These are phyloP conservation scores for Amphipoea lucens DNA, from an alignment of 2,888 invertebrate species.

Conservation along the genomic window DNA sequence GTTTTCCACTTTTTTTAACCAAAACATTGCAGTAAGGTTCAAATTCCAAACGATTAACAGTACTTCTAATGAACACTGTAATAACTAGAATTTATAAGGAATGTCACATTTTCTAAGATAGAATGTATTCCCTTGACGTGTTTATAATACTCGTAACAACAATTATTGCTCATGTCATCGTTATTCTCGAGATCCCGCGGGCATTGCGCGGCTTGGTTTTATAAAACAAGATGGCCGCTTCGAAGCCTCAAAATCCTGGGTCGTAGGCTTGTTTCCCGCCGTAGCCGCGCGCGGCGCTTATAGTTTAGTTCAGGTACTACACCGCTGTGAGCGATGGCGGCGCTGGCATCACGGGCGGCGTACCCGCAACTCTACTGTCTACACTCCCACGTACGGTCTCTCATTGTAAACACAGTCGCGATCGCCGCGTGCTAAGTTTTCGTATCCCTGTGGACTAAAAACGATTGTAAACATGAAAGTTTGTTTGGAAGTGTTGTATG, in stretches of 20 bases:
- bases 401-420: conserved; percentile 85
- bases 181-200: conserved; percentile 71
- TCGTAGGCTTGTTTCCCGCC: conserved; percentile 72
- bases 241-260: conserved; percentile 68
- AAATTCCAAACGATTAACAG: conserved; percentile 12
- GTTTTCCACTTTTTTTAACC: conserved; percentile 6
- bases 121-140: conserved; percentile 64
- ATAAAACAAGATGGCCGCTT: conserved; percentile 86
- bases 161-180: conserved; percentile 70
- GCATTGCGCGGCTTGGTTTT: conserved; percentile 53
- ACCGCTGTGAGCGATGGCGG: conserved; percentile 74
- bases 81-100: conserved; percentile 55
- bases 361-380: conserved; percentile 66
- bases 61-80: conserved; percentile 26
- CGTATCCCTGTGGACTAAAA: conserved; percentile 77
- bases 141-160: conserved; percentile 76
- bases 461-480: conserved; percentile 80
- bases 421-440: conserved; percentile 76
- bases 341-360: conserved; percentile 80
- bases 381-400: conserved; percentile 88
- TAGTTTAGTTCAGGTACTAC: conserved; percentile 82
- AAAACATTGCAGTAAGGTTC: conserved; percentile 20
- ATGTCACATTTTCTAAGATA: conserved; percentile 56
- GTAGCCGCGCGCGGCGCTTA: conserved; percentile 78
- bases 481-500: conserved; percentile 78